phyloP scores from a whole-genome alignment of 2,888 invertebrate species.

The Ellobium chinense region DNA sequence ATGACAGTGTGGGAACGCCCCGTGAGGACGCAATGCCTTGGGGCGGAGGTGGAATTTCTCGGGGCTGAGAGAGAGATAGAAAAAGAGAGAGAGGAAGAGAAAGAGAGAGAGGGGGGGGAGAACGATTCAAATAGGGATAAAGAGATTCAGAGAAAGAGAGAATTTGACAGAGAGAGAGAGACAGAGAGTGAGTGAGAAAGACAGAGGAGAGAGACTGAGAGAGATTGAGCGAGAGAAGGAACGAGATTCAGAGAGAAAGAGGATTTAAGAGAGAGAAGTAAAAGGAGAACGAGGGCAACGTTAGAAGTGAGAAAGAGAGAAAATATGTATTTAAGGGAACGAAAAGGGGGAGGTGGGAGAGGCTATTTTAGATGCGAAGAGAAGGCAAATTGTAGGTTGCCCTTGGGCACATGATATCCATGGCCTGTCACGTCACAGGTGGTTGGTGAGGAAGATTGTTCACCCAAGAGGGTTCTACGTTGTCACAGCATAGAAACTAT shows the following conservation, averaged over 20 bases:
- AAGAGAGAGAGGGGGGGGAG: conserved; percentile 15
- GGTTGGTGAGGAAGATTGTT: too few relatives aligned
- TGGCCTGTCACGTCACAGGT: too few relatives aligned
- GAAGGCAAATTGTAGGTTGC: too few relatives aligned
- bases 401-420: too few relatives aligned
- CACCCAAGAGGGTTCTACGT: too few relatives aligned
- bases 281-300: neutral
- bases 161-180: neutral
- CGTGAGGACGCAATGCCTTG: too few relatives aligned
- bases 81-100: conserved; percentile 28
- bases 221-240: neutral
- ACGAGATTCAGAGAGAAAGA: neutral
- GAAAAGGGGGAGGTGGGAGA: neutral
- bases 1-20: too few relatives aligned
- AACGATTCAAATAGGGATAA: neutral
- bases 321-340: neutral
- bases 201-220: neutral
- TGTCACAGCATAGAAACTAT: too few relatives aligned
- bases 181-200: neutral
- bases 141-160: conserved; percentile 14
- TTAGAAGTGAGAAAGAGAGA: neutral
- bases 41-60: too few relatives aligned
- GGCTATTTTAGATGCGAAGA: too few relatives aligned
- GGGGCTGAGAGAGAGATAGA: conserved; percentile 5
- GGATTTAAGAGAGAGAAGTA: neutral